Evolutionary conservation across 2,888 invertebrate species (phyloP).

Genomic region (Hybos culiciformis): DNA sequence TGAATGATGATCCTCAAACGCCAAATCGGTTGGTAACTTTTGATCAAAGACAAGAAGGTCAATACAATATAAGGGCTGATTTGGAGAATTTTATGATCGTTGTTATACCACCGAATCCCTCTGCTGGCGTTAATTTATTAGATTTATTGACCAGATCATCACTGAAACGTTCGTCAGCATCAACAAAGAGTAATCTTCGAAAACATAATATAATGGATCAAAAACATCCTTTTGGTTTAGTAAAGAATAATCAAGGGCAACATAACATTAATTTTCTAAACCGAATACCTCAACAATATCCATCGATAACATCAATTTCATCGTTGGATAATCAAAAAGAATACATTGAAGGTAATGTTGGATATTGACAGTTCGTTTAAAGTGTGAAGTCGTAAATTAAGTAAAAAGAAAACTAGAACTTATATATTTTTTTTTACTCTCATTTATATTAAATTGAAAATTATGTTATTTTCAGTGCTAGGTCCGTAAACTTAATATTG

Average conservation of each 20-base stretch:
- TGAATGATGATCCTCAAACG: slow-evolving; percentile 9
- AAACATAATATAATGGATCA: background rate
- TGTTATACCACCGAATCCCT: slow-evolving; percentile 41
- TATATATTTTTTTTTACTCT: no score
- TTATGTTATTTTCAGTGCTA: no score
- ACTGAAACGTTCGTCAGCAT: slow-evolving; percentile 19
- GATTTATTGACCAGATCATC: slow-evolving; percentile 27
- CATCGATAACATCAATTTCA: slow-evolving; percentile 4
- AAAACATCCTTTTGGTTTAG: slow-evolving; percentile 13
- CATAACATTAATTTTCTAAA: slow-evolving; percentile 7
- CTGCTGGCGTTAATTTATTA: slow-evolving; percentile 23
- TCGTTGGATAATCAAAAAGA: background rate
- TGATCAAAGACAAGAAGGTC: slow-evolving; percentile 65
- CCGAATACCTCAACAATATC: slow-evolving; percentile 8
- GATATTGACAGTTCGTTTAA: no score
- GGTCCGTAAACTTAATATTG: no score
- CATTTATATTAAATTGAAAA: no score
- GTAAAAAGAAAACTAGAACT: no score
- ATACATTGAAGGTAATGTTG: background rate
- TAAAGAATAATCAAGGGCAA: slow-evolving; percentile 16
- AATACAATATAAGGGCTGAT: slow-evolving; percentile 56
- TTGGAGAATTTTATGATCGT: slow-evolving; percentile 60
- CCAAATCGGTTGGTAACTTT: slow-evolving; percentile 26
- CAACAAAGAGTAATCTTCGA: slow-evolving; percentile 4
- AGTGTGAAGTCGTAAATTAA: no score